A percentile compares a stretch with the other conserved stretches of the same genome.
Conservation (phyloP, 2,888 invertebrate genomes). For the Resseliella maxima region DNA sequence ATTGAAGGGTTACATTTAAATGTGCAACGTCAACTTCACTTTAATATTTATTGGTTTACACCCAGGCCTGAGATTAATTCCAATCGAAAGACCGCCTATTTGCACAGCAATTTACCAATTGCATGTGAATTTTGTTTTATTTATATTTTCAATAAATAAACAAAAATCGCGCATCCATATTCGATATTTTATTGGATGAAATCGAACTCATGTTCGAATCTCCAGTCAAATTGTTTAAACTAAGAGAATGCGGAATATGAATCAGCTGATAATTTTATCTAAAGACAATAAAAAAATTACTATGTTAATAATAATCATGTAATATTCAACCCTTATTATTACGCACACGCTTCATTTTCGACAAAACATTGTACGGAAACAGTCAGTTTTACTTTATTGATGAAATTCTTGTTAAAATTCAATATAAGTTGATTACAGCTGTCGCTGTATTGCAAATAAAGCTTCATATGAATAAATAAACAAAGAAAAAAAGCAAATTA, state of each 20-base stretch:
- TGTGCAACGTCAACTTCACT: conserved; percentile 3
- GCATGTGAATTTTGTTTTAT: background rate
- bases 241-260: too few species aligned
- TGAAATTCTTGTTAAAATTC: background rate
- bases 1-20: conserved; percentile 13
- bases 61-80: background rate
- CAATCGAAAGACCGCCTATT: background rate
- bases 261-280: too few species aligned
- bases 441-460: background rate
- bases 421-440: background rate
- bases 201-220: too few species aligned
- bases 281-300: too few species aligned
- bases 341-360: background rate
- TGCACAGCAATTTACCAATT: background rate
- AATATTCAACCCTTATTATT: background rate
- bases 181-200: too few species aligned
- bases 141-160: too few species aligned
- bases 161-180: too few species aligned
- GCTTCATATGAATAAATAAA: background rate
- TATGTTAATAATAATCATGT: too few species aligned
- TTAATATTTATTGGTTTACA: background rate
- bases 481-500: too few species aligned
- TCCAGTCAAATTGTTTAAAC: too few species aligned
- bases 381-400: background rate
- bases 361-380: background rate